Conservation (phyloP, 2,888 invertebrate species). For the Nomada ferruginata region DNA sequence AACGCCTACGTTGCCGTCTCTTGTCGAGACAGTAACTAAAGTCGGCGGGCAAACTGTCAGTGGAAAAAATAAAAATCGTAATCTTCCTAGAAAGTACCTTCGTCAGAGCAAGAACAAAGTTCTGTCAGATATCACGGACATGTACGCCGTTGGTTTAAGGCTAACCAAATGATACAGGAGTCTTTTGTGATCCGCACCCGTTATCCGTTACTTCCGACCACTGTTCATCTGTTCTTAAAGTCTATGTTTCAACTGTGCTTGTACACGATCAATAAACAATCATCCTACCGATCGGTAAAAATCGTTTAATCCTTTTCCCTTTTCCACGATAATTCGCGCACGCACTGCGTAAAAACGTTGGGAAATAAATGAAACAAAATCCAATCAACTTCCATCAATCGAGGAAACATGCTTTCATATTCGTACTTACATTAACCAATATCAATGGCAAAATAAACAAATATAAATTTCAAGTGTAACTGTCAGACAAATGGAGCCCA, state of each 20-base stretch:
- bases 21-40: slow-evolving; percentile 53
- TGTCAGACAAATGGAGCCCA: slow-evolving; percentile 38
- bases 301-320: not conserved
- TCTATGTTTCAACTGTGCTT: slow-evolving; percentile 59
- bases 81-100: slow-evolving; percentile 61
- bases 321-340: not conserved
- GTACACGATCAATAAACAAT: slow-evolving; percentile 61
- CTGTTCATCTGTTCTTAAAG: slow-evolving; percentile 59
- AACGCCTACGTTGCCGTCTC: slow-evolving; percentile 63
- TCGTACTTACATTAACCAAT: slow-evolving; percentile 8
- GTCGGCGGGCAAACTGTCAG: slow-evolving; percentile 39
- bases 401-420: slow-evolving; percentile 15
- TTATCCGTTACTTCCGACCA: slow-evolving; percentile 39
- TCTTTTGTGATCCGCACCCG: slow-evolving; percentile 41
- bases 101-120: slow-evolving; percentile 72
- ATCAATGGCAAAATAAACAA: slow-evolving; percentile 18
- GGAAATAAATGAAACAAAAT: slow-evolving; percentile 38
- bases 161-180: slow-evolving; percentile 58
- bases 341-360: not conserved
- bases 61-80: slow-evolving; percentile 66
- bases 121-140: slow-evolving; percentile 73
- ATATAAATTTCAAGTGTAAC: slow-evolving; percentile 24
- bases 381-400: not conserved
- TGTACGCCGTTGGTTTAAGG: slow-evolving; percentile 79
- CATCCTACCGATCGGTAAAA: slow-evolving; percentile 8